Base-by-base conservation (phyloP, 1,140 invertebrate genomes). In the Nasonia longicornis region DNA sequence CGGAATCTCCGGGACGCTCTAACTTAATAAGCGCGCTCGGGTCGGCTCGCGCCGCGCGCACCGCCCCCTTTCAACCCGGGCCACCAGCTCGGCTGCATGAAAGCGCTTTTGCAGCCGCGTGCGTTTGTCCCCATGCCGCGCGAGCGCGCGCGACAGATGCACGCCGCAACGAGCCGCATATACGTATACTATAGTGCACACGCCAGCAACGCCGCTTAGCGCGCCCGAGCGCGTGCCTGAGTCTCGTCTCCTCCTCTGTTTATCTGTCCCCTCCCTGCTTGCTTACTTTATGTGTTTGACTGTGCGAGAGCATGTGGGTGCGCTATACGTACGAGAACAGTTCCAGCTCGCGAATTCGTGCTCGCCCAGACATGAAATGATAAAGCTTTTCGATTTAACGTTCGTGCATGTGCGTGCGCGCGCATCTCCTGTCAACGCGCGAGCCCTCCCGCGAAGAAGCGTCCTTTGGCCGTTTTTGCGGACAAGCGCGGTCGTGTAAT, bases 11-110 rank as follows among this genome's bases (percentile, higher is more conserved):
- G 84, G 75, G 87, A 88, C 26, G 69, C 52, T 79, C 87, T 85
- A 87, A 89, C 85, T 89, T 89, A 89, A 90, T 89, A 89, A 90
- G 86, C 86, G 85, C 80, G 48, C 58, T 26, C 52, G 78, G 52
- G 69, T 67, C 66, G 66, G 16, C 64, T 8, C 48, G 3, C 64
- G 48, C 48, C 48, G 48, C 4, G 66, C 31, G 66, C 31, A 31
- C 42, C 45, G 22, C 16, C 20, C 52, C 4, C 52, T 58, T 58
- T 29, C 38, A 42, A 73, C 71, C 45, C 71, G 71, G 71, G 71
- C 71, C 38, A 73, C 38, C 71, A n/a, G n/a, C 31, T 29, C 35
- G 26, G 35, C 7, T 26, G 22, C 66, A 72, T 72, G 38, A 48
- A 72, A 72, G 66, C 8, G 63, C 76, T 20, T 77, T 26, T 72